Percentiles rank a stretch among this genome's conserved stretches.
Evolutionary conservation across 2,797 vertebrate genomes (phyloP).

Genomic region (Pelochelys cantorii): DNA sequence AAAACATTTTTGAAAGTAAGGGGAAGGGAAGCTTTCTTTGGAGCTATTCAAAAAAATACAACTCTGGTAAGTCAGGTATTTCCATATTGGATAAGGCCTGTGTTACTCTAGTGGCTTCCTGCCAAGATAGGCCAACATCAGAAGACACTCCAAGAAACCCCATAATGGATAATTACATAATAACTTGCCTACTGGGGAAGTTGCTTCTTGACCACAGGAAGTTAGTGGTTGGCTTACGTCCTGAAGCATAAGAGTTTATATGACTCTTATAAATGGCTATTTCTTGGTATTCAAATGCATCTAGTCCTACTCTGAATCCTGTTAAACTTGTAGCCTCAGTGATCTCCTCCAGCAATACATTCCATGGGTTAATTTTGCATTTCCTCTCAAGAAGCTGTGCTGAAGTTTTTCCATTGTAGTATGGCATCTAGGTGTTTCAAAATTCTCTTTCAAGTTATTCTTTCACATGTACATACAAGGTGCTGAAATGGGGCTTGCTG

Average conservation of each 20-base stretch:
- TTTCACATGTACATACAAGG: not conserved
- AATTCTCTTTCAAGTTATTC: not conserved
- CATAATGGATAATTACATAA: not conserved
- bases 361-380: not conserved
- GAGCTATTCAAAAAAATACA: not conserved
- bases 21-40: not conserved
- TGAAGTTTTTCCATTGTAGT: not conserved
- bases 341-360: not conserved
- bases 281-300: not conserved
- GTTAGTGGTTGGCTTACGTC: not conserved
- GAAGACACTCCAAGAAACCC: not conserved
- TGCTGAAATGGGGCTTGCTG: not conserved
- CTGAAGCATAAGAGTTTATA: not conserved
- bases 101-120: not conserved
- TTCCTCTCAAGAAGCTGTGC: not conserved
- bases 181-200: not conserved
- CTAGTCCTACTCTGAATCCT: not conserved
- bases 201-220: not conserved
- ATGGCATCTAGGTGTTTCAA: not conserved
- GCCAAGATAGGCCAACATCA: not conserved
- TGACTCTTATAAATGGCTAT: not conserved
- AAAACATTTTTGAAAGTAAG: not conserved
- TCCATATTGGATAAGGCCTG: not conserved
- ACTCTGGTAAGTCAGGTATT: not conserved
- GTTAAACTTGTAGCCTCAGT: not conserved